Evolutionary conservation across 2,113 vertebrate genomes (phyloP), one percentile per base, ranked within the genome.

Genomic region (Prionailurus viverrinus): DNA sequence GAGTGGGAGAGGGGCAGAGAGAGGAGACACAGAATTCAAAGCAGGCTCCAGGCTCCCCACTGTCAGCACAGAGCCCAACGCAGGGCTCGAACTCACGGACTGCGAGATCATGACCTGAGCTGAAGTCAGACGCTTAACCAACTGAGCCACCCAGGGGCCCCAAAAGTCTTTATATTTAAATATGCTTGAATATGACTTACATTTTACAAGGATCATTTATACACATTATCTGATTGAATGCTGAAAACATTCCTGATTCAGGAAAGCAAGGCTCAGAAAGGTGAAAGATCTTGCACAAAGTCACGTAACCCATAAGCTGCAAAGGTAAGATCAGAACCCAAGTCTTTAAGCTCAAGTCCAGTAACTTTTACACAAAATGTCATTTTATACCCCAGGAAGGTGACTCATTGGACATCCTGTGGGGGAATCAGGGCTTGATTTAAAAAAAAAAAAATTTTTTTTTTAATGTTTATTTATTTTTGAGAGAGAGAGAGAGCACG

Each of bases 131-230:
- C 45, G 45, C 45, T 45, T 45, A 45, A 45, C 45, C 45, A 45
- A 45, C 45, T 45, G 0, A 9, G 45, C 45, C 45, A 45, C 45
- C 45, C 45, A 45, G 45, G 45, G 8, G 45, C 45, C 45, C 45
- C 45, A 53, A 88, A 84, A 55, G n/a, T 29, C 65, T 93, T 95
- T 88, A 4, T 84, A 84, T 71, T 94, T 94, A 48, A 94, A 85
- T 88, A 86, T 74, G 27, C 15, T 74, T 45, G 39, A 74, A 45
- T 74, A 63, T 68, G 65, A 36, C 65, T 92, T 94, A 14, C 68
- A 2, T 89, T 86, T 96, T 66, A 58, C 29, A 92, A 80, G 74
- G n/a, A 69, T 85, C 51, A 31, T 94, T 87, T 90, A 21, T 76
- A 33, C 3, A 66, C 23, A 31, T 69, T 58, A 45, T 66, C 27